Percentiles rank a stretch among this genome's conserved stretches.
These are phyloP conservation scores for Fratercula arctica DNA, from an alignment of 2,797 vertebrate species.

Conservation along the genomic window DNA sequence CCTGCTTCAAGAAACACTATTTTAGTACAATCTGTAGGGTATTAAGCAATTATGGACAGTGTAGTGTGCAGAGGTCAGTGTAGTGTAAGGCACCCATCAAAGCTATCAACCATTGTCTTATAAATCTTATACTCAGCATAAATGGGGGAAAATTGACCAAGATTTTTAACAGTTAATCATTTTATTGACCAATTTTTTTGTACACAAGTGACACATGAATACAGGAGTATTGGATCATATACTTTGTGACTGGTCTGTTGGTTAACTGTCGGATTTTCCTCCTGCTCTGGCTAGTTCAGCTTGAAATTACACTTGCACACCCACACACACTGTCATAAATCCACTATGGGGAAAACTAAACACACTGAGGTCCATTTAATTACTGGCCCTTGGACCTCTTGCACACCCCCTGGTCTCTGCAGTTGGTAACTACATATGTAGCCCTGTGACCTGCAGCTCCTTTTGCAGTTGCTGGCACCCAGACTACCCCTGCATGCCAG, in stretches of 20 bases:
- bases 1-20: neutral
- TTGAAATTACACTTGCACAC: neutral
- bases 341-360: neutral
- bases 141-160: neutral
- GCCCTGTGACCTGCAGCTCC: neutral
- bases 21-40: neutral
- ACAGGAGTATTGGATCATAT: too few species aligned
- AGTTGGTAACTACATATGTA: neutral
- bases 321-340: neutral
- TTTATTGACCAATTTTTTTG: neutral
- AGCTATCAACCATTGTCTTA: neutral
- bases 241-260: neutral
- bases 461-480: neutral
- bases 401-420: too few species aligned
- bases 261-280: neutral
- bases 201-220: neutral
- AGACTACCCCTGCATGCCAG: neutral
- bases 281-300: neutral
- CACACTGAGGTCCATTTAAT: neutral
- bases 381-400: neutral
- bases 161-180: neutral
- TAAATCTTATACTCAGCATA: neutral
- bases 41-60: neutral
- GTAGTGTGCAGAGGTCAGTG: neutral
- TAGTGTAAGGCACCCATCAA: neutral